These are phyloP conservation scores for Sparidentex hasta DNA, from an alignment of 2,797 vertebrate genomes.

Conservation along the genomic window DNA sequence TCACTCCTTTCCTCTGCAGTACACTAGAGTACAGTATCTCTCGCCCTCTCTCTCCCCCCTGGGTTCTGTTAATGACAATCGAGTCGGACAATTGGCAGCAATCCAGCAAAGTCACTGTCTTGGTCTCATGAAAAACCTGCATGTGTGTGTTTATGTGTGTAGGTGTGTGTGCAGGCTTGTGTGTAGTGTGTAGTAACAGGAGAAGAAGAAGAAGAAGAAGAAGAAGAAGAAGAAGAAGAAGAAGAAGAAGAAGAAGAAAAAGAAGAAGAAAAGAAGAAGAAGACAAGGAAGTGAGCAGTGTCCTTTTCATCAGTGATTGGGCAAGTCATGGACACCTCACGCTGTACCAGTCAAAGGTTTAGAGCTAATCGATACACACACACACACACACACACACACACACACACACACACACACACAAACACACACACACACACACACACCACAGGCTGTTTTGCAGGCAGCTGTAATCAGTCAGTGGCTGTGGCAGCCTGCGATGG, in stretches of 20 bases:
- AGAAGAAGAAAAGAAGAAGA: neutral
- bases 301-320: conserved; percentile 57
- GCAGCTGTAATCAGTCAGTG: conserved; percentile 69
- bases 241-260: neutral
- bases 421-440: conserved; percentile 28
- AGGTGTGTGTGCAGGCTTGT: conserved; percentile 5
- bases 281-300: conserved; percentile 40
- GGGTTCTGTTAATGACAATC: conserved; percentile 31
- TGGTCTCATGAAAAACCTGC: neutral
- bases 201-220: neutral
- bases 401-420: conserved; percentile 27
- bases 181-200: neutral
- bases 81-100: conserved; percentile 28
- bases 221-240: neutral
- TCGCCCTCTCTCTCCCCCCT: neutral
- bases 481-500: conserved; percentile 43
- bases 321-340: conserved; percentile 61
- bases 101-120: conserved; percentile 4
- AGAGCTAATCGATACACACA: conserved; percentile 53
- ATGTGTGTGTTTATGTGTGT: neutral
- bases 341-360: conserved; percentile 59
- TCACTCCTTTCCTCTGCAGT: neutral
- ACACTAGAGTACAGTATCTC: neutral
- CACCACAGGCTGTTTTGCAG: conserved; percentile 58
- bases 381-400: conserved; percentile 33